Evolutionary conservation across 1,140 invertebrate genomes (phyloP).

Genomic region (Druon quercuslanigerum): DNA sequence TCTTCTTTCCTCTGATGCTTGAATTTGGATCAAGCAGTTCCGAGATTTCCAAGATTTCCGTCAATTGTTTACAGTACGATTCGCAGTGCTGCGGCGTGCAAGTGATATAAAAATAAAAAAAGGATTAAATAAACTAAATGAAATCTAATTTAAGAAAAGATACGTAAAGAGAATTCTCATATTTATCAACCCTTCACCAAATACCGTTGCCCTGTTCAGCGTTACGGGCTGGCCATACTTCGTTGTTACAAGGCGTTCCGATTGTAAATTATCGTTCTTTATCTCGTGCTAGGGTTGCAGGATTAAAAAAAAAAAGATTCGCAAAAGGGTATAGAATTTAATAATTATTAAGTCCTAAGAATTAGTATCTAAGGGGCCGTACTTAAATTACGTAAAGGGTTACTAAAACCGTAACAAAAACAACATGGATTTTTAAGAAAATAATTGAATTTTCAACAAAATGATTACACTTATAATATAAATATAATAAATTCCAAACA

Average conservation of each 20-base stretch:
- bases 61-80: constrained; percentile 21
- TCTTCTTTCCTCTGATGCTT: constrained; percentile 34
- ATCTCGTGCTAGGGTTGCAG: constrained; percentile 18
- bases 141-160: constrained; percentile 37
- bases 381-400: no score
- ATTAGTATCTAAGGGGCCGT: background rate
- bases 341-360: constrained; percentile 18
- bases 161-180: constrained; percentile 5
- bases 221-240: constrained; percentile 17
- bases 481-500: no score
- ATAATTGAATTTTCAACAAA: no score
- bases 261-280: constrained; percentile 19
- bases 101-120: constrained; percentile 28
- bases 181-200: constrained; percentile 43
- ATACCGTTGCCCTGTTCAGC: constrained; percentile 35
- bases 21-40: background rate
- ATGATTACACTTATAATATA: no score
- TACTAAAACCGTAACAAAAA: no score
- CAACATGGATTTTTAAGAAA: no score
- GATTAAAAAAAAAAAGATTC: background rate
- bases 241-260: constrained; percentile 1
- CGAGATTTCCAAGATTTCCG: background rate
- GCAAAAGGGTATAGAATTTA: constrained; percentile 20
- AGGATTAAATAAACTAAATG: constrained; percentile 37
- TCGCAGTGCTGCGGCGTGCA: constrained; percentile 13